A percentile compares a stretch with the other conserved stretches of the same genome.
These are phyloP conservation scores for Phrynocephalus guinanensis DNA, from an alignment of 2,797 vertebrate species.

Conservation along the genomic window DNA sequence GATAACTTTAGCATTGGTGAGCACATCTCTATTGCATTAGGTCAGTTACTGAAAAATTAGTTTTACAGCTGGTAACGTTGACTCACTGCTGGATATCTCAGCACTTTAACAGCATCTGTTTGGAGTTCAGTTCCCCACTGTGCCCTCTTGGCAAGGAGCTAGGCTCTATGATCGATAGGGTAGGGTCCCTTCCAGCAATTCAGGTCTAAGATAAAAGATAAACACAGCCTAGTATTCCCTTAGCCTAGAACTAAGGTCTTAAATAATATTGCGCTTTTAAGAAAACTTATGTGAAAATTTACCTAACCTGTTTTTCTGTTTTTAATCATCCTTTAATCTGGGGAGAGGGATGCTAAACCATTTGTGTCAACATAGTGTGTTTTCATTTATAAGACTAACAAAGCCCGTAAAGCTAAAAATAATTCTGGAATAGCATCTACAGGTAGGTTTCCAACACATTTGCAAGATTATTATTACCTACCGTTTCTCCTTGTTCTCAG, in stretches of 20 bases:
- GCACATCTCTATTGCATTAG: slow-evolving; percentile 19
- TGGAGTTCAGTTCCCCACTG: too few species aligned
- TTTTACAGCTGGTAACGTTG: slow-evolving; percentile 15
- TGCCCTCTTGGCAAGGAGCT: too few species aligned
- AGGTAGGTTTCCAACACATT: too few species aligned
- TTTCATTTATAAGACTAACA: background rate
- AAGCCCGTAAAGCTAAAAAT: background rate
- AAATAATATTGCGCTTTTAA: slow-evolving; percentile 1
- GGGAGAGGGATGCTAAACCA: slow-evolving; percentile 1
- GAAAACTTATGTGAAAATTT: background rate
- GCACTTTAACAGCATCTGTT: too few species aligned
- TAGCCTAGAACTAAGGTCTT: background rate
- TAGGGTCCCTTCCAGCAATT: too few species aligned
- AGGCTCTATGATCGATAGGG: too few species aligned
- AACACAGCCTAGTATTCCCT: slow-evolving; percentile 16
- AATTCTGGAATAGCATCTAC: background rate
- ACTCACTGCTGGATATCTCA: background rate
- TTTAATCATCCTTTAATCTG: background rate
- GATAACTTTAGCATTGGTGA: slow-evolving; percentile 11
- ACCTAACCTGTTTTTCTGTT: background rate
- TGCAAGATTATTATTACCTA: slow-evolving; percentile 2
- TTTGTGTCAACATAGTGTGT: slow-evolving; percentile 20
- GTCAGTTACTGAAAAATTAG: slow-evolving; percentile 9
- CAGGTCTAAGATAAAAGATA: background rate
- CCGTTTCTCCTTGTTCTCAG: background rate